Base-by-base conservation (phyloP, 2,797 vertebrate species). In the Crax fasciolata region DNA sequence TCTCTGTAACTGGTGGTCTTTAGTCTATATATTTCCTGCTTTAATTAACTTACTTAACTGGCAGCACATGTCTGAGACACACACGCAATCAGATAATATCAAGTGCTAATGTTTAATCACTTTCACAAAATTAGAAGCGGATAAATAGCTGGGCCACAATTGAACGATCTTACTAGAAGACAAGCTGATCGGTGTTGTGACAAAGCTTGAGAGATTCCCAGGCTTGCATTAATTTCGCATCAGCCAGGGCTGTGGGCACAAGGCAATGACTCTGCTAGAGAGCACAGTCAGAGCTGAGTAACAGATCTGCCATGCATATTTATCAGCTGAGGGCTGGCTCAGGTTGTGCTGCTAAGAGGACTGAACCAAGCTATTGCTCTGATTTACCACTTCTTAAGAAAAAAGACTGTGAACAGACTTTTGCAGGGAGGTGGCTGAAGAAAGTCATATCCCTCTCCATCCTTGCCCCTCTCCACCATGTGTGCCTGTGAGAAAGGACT, bases 21-120 rank as follows among this genome's bases (percentile, higher is more conserved):
- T 80, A 89, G 58, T 54, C 66, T 88, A 32, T 72, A 8, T 67
- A 68, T 67, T 74, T 92, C 58, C 81, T 62, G 43, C n/a, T 77
- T 96, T 92, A 93, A 89, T 90, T 91, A 93, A 38, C 59, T 93
- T 46, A 84, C 21, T 90, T 90, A 92, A 72, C 76, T 65, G 48
- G 38, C 35, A 84, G 63, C 9, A 65, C 30, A 52, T 28, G 10
- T 75, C 75, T 87, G 49, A 96, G n/a, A 72, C 13, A 41, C 20
- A 24, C 13, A 41, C 0, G 1, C 67, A 61, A 87, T 49, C 41
- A 51, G 65, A 57, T 68, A 89, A 48, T 68, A 87, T 38, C 55
- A 68, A 41, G 54, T 75, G 68, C 25, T 89, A 84, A 79, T 35
- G 63, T 82, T 86, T 77, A 90, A 89, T 87, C 41, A 49, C 44